Conservation (phyloP, 2,797 vertebrate genomes). For the Galaxias olidus region DNA sequence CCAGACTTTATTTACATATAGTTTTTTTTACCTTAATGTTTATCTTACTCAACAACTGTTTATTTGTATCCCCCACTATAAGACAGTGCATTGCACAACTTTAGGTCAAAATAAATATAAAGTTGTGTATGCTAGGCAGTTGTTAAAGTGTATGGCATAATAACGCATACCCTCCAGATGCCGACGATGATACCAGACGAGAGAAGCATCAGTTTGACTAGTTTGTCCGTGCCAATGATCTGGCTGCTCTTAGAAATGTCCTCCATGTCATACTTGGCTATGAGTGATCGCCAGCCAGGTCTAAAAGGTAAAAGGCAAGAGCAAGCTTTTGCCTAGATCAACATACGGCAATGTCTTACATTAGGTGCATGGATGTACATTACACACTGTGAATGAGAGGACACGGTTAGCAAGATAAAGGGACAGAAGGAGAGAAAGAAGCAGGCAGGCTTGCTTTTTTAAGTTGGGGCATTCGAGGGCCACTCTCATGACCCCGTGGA, state of each 20-base stretch:
- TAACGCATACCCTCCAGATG: conserved; percentile 84
- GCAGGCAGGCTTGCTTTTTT: conserved; percentile 72
- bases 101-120: too few species aligned
- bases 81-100: too few species aligned
- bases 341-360: neutral
- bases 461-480: conserved; percentile 56
- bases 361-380: neutral
- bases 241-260: conserved; percentile 50
- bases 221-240: conserved; percentile 73
- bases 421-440: conserved; percentile 14
- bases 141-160: neutral
- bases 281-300: conserved; percentile 77
- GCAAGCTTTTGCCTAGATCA: neutral
- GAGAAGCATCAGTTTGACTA: conserved; percentile 76
- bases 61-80: too few species aligned
- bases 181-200: conserved; percentile 81
- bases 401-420: neutral
- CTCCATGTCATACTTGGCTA: conserved; percentile 72
- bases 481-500: conserved; percentile 80
- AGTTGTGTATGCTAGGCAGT: too few species aligned
- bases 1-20: neutral
- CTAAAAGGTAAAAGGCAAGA: conserved; percentile 52
- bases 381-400: neutral
- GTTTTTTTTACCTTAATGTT: too few species aligned
- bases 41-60: too few species aligned